Percentiles rank a stretch among this genome's conserved stretches.
Conservation (phyloP, 2,113 vertebrate species). For the Centrocercus urophasianus region DNA sequence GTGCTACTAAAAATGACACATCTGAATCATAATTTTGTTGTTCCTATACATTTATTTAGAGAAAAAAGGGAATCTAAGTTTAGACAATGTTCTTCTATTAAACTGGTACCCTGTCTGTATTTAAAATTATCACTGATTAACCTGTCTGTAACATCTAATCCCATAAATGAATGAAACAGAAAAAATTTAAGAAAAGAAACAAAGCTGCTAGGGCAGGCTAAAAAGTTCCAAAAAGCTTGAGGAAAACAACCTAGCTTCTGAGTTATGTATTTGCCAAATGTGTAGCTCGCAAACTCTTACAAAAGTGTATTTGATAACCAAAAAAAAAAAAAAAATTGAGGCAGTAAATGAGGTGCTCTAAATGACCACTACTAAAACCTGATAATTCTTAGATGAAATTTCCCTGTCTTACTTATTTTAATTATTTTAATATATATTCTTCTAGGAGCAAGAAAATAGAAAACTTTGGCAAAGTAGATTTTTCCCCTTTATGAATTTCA, state of each 20-base stretch:
- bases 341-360: not conserved
- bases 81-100: not conserved
- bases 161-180: not conserved
- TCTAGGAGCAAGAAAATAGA: not conserved
- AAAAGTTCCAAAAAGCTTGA: not conserved
- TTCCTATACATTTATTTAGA: not conserved
- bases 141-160: not conserved
- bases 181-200: not conserved
- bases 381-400: not conserved
- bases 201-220: not conserved
- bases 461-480: not conserved
- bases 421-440: not conserved
- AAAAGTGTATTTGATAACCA: not conserved
- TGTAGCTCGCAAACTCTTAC: not conserved
- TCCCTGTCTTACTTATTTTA: not conserved
- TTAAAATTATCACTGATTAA: not conserved
- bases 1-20: not conserved
- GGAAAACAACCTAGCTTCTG: not conserved
- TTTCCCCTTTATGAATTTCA: constrained; percentile 23
- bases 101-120: not conserved
- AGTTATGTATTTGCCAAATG: not conserved
- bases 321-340: not conserved
- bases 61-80: not conserved
- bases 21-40: not conserved
- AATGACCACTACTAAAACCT: not conserved